These are phyloP conservation scores for Trichoplusia ni DNA, from an alignment of 1,140 invertebrate species.

Conservation along the genomic window DNA sequence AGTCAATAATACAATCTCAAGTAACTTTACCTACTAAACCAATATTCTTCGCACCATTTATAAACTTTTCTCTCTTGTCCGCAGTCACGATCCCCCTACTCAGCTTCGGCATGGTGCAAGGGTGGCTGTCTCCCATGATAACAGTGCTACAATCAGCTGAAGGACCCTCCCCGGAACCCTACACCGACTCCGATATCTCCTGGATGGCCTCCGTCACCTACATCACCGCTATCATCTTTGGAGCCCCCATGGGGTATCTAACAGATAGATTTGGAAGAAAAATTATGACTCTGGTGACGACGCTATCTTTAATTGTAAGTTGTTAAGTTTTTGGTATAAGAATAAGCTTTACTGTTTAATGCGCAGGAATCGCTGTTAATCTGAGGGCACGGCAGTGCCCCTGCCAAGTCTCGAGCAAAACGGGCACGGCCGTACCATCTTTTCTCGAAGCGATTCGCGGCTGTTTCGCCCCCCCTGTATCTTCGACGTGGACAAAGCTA, in stretches of 20 bases:
- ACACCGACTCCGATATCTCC: constrained; percentile 59
- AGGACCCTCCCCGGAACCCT: constrained; percentile 54
- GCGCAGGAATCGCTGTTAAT: too few relatives aligned
- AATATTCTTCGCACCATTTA: too few relatives aligned
- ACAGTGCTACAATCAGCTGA: constrained; percentile 57
- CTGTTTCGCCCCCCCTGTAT: too few relatives aligned
- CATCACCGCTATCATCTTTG: constrained; percentile 67
- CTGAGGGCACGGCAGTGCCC: too few relatives aligned
- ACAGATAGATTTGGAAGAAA: constrained; percentile 69
- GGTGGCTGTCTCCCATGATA: constrained; percentile 73
- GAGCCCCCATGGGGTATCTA: constrained; percentile 68
- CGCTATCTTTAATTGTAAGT: constrained; percentile 70
- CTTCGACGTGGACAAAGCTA: too few relatives aligned
- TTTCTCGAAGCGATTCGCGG: too few relatives aligned
- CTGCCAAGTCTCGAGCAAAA: too few relatives aligned
- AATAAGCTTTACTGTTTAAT: too few relatives aligned
- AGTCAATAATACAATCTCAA: too few relatives aligned
- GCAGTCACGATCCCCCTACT: constrained; percentile 70
- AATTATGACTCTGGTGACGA: constrained; percentile 65
- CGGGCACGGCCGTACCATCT: too few relatives aligned
- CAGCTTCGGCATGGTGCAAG: constrained; percentile 72
- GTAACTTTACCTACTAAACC: too few relatives aligned
- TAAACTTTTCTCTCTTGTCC: constrained; percentile 26
- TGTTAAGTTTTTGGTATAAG: background rate
- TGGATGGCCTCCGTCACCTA: constrained; percentile 73